These are phyloP conservation scores for Coronaproctus castanopsis DNA, from an alignment of 2,888 invertebrate genomes.

Conservation along the genomic window DNA sequence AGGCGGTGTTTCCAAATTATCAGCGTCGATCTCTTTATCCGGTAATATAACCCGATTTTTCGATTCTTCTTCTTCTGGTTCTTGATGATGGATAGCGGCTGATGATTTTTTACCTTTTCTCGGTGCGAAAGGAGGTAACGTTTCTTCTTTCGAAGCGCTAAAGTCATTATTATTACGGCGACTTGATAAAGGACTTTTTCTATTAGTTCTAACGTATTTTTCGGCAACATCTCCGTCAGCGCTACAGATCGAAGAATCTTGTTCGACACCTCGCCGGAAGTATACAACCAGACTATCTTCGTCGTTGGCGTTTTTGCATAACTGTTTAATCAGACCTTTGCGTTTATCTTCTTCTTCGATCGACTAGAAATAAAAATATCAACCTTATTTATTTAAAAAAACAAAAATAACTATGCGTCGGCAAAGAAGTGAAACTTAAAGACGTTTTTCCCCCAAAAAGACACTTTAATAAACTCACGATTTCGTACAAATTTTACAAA, in stretches of 20 bases:
- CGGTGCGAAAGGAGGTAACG: constrained; percentile 24
- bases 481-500: too few relatives aligned
- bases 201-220: neutral
- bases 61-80: constrained; percentile 14
- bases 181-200: neutral
- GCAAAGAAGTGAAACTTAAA: too few relatives aligned
- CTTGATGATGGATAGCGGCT: constrained; percentile 23
- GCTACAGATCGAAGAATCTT: too few relatives aligned
- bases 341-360: constrained; percentile 42
- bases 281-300: constrained; percentile 38
- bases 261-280: constrained; percentile 32
- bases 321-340: constrained; percentile 34
- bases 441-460: too few relatives aligned
- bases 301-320: constrained; percentile 27
- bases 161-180: neutral
- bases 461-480: too few relatives aligned
- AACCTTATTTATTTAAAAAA: neutral
- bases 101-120: constrained; percentile 23
- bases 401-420: constrained; percentile 3
- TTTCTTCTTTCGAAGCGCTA: constrained; percentile 24
- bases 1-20: constrained; percentile 77
- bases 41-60: constrained; percentile 23
- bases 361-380: constrained; percentile 24
- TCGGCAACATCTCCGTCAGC: neutral
- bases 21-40: constrained; percentile 66